Evolutionary conservation across 1,140 invertebrate species (phyloP), one percentile per base, ranked within the genome.

Genomic region (Drosophila leontia): DNA sequence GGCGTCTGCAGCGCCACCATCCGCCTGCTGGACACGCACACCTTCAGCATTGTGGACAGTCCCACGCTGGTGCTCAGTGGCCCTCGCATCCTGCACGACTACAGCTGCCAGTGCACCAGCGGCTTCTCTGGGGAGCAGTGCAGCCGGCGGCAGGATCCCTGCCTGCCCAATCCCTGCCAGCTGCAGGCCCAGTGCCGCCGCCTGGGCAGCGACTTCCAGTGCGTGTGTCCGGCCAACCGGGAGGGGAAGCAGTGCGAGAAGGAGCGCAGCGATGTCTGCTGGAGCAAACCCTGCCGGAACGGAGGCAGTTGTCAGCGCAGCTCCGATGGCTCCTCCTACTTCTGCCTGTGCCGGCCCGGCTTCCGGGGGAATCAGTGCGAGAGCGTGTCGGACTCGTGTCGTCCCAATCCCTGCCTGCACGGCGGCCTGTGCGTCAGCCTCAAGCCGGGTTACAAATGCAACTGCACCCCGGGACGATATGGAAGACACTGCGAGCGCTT

Each of bases 291-390:
- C 4, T 99, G 97, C 80, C 95, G 95, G 84, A 98, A 98, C 87
- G 97, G 97, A 12, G 97, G 97, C 12, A 97, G 97, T 2, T 98
- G 98, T 78, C 95, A 97, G 82, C 96, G 97, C 85, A 97, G 96
- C 85, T 95, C 96, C 0, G 96, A 97, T 82, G 96, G 96, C 48
- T 96, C 96, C 23, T 96, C 96, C 9, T 98, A 97, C 94, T 98
- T 98, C 92, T 98, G 98, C 82, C 93, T 98, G 1, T 98, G 98
- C 87, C 94, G 97, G 3, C 96, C 97, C 4, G 97, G 97, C 7
- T 98, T 97, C 90, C 94, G 97, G 35, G 97, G 98, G 12, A 97
- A 96, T 92, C 95, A 97, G 77, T 98, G 98, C 93, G 97, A 98
- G 93, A 95, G 95, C 8, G 93, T 97, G 0, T 95, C 96, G 0